These are phyloP conservation scores for Pygoscelis antarcticus DNA, from an alignment of 2,113 vertebrate genomes.

Conservation along the genomic window DNA sequence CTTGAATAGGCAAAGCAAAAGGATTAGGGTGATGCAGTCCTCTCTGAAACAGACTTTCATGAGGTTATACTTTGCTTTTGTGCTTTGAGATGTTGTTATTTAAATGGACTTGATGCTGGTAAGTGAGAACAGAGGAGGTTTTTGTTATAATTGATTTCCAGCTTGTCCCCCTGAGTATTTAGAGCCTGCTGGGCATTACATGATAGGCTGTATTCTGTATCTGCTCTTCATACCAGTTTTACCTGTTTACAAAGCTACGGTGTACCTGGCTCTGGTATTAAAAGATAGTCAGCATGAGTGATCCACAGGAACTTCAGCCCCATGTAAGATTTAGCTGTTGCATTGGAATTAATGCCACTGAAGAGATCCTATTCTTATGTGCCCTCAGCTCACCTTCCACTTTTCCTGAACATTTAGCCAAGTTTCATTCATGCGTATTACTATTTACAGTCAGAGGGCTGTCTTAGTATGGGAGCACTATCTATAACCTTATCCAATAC, in stretches of 20 bases:
- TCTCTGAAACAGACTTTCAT: not conserved
- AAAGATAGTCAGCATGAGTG: not conserved
- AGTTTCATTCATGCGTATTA: not conserved
- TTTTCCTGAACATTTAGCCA: not conserved
- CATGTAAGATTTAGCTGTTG: not conserved
- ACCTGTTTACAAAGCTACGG: not conserved
- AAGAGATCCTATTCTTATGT: not conserved
- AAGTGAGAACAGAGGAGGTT: not conserved
- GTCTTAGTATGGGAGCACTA: not conserved
- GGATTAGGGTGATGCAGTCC: not conserved
- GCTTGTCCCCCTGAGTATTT: not conserved
- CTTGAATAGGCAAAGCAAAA: slow-evolving; percentile 23
- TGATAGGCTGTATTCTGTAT: not conserved
- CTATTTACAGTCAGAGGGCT: not conserved
- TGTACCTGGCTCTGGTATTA: not conserved
- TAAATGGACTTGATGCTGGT: not conserved
- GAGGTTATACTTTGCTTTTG: not conserved
- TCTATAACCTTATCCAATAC: not conserved
- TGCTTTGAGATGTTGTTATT: slow-evolving; percentile 11
- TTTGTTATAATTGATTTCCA: slow-evolving; percentile 14
- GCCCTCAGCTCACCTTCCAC: not conserved
- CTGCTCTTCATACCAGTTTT: not conserved
- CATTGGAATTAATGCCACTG: not conserved
- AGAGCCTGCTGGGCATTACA: not conserved
- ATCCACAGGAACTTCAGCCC: not conserved